phyloP scores from a whole-genome alignment of 1,140 invertebrate species.

The Eriosoma lanigerum region DNA sequence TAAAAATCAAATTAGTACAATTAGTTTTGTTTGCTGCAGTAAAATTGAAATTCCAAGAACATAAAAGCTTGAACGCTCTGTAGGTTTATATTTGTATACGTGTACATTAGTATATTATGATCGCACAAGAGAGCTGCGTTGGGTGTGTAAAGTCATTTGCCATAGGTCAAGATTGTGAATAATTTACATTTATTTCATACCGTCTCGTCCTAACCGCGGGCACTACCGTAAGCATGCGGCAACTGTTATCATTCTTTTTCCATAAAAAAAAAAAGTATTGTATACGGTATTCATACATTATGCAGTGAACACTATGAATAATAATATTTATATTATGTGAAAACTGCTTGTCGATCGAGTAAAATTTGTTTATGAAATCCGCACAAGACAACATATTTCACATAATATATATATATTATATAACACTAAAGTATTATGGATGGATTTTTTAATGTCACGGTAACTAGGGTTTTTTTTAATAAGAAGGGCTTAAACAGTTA shows the following conservation, averaged over 20 bases:
- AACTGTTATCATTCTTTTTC: background rate
- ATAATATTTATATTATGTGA: constrained; percentile 4
- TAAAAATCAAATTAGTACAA: too few relatives aligned
- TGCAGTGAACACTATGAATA: background rate
- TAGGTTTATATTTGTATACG: too few relatives aligned
- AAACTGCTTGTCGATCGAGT: background rate
- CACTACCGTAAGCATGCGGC: background rate
- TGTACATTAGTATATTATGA: too few relatives aligned
- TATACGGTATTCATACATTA: background rate
- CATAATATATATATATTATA: too few relatives aligned
- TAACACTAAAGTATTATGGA: too few relatives aligned
- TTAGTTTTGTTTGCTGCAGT: too few relatives aligned
- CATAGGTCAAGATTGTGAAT: constrained; percentile 22
- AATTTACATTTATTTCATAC: background rate
- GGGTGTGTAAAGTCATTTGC: constrained; percentile 26
- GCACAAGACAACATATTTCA: background rate
- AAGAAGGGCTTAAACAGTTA: too few relatives aligned
- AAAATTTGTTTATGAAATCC: constrained; percentile 29
- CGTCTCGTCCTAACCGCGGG: background rate
- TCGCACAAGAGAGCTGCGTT: background rate
- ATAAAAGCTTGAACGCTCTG: too few relatives aligned
- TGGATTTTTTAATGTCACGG: too few relatives aligned
- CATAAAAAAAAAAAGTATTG: too few relatives aligned
- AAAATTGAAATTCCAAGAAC: too few relatives aligned
- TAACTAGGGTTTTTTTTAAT: too few relatives aligned